Conservation (phyloP, 2,888 invertebrate species). For the Perizoma flavofasciatum region DNA sequence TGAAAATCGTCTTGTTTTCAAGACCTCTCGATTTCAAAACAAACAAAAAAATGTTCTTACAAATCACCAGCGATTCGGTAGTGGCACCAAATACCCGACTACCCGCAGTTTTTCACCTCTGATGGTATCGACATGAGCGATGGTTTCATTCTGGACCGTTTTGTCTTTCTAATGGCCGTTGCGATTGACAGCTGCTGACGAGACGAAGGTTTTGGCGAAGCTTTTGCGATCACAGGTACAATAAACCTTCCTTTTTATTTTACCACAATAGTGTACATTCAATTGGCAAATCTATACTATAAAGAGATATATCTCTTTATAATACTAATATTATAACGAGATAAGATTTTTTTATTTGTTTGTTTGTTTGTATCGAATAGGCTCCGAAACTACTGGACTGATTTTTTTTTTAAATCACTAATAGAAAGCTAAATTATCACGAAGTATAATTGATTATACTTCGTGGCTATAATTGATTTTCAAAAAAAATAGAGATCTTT, state of each 20-base stretch:
- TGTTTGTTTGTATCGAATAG: too few species aligned
- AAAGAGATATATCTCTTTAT: too few species aligned
- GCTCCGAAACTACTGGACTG: too few species aligned
- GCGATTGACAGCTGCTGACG: conserved; percentile 36
- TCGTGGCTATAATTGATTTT: too few species aligned
- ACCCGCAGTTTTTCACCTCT: conserved; percentile 32
- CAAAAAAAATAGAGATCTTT: too few species aligned
- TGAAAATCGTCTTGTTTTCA: too few species aligned
- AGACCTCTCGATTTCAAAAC: neutral
- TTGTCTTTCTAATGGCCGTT: conserved; percentile 40
- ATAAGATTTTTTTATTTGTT: too few species aligned
- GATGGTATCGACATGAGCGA: conserved; percentile 41
- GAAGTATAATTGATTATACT: too few species aligned
- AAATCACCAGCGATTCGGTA: conserved; percentile 6
- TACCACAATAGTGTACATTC: neutral
- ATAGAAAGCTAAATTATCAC: too few species aligned
- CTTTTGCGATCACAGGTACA: conserved; percentile 4
- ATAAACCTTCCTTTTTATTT: neutral
- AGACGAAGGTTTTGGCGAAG: conserved; percentile 24
- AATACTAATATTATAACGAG: too few species aligned
- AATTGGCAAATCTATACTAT: neutral
- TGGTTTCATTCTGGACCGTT: conserved; percentile 29
- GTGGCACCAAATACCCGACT: neutral
- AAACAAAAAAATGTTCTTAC: conserved; percentile 5
- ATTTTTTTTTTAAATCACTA: too few species aligned